Evolutionary conservation across 2,888 invertebrate species (phyloP).

Genomic region (Ferrisia virgata): DNA sequence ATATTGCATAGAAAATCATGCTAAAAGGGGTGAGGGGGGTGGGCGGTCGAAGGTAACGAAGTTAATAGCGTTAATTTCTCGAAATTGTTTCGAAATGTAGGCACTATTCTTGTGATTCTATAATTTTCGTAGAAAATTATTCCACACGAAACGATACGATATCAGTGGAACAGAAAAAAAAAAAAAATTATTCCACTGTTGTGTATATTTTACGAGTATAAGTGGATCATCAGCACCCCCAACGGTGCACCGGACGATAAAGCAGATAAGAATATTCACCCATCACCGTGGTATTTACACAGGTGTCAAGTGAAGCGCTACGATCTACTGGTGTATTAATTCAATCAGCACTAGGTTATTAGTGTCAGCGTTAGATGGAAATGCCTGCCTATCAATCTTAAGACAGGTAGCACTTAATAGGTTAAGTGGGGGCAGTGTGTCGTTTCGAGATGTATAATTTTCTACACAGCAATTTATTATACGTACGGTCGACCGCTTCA

Average conservation of each 20-base stretch:
- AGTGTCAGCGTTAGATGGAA: slow-evolving; percentile 20
- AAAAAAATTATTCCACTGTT: too few species aligned
- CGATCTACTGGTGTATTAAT: background rate
- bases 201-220: too few species aligned
- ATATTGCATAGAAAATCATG: too few species aligned
- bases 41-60: too few species aligned
- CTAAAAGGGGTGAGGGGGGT: too few species aligned
- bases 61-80: too few species aligned
- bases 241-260: background rate
- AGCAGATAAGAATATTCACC: background rate
- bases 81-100: too few species aligned
- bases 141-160: too few species aligned
- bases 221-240: background rate
- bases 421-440: slow-evolving; percentile 14
- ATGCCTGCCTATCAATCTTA: slow-evolving; percentile 19
- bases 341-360: slow-evolving; percentile 24
- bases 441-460: background rate
- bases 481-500: too few species aligned
- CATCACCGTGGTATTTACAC: background rate
- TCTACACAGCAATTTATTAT: background rate
- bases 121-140: too few species aligned
- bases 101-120: too few species aligned
- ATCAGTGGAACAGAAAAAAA: too few species aligned
- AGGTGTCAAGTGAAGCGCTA: background rate
- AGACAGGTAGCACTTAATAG: slow-evolving; percentile 10